Evolutionary conservation across 2,113 vertebrate genomes (phyloP), one percentile per base, ranked within the genome.

Genomic region (Arenaria interpres): DNA sequence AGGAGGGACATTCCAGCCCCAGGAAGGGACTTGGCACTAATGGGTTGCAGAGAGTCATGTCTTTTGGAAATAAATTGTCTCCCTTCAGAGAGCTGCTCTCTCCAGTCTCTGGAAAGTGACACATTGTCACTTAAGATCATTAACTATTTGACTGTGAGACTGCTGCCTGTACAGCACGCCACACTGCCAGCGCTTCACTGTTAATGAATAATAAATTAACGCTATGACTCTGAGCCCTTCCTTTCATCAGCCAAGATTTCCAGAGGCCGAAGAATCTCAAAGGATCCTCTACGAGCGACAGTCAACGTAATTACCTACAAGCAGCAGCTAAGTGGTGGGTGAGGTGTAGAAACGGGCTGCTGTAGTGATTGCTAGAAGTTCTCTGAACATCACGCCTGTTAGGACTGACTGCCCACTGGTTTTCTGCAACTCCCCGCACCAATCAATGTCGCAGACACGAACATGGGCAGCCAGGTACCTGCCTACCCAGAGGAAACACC

Each of bases 151-250:
- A 89, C 96, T 95, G 81, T 94, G 91, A 88, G 62, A 51, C 84
- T 75, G 69, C 89, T 88, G 93, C 89, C 85, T 39, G 77, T 72
- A 21, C 81, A 60, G 85, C 86, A 79, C 14, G 2, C 6, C 73
- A 23, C 87, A 66, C 77, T n/a, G 84, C 73, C 93, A 85, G 93
- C 10, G 14, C 74, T 87, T 91, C 0, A 4, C 77, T 94, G 48
- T 48, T 96, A 96, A 96, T 96, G 94, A 97, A 94, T 96, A 96
- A 93, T 96, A 93, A 97, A 97, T 96, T 95, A 96, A 94, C 48
- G 2, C 81, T 6, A 8, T 41, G 96, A 88, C 91, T 97, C 96
- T 53, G 69, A 94, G 89, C 88, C 94, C 66, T 89, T 96, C 62
- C 74, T 96, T 96, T 97, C 96, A 89, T 97, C 91, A 93, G 69